Evolutionary conservation across 2,113 vertebrate species (phyloP), one percentile per base, ranked within the genome.

Genomic region (Piliocolobus tephrosceles): DNA sequence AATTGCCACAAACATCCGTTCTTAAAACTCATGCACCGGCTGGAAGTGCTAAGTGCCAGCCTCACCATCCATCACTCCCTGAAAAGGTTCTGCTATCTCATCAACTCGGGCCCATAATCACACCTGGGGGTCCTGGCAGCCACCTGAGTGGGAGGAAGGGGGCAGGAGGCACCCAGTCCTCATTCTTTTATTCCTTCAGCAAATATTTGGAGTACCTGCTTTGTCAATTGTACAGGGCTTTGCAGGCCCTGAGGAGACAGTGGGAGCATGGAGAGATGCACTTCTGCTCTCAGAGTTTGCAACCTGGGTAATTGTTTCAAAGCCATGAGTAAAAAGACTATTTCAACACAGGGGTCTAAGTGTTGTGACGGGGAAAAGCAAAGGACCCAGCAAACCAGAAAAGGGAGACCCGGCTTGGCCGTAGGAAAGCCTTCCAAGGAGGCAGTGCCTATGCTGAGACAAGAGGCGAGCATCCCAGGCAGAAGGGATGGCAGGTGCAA

Each of bases 1-100:
- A 96, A 98, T 86, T 4, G 23, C 52, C 90, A 88, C 95, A 94
- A 96, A 96, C 88, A 96, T 70, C 58, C 64, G 13, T 96, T 96
- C 87, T 35, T 38, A 78, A 64, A 97, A 70, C 55, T 43, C 30
- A 16, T 87, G 72, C 75, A 73, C 57, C 20, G 32, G 32, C 58
- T 94, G 87, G 88, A 96, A 90, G 93, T 14, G 58, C 91, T 22
- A 75, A 97, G 84, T 68, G 82, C 80, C 76, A 64, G 73, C 78
- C 70, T 66, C 92, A 66, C 84, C 43, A 81, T 97, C 97, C 76
- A 73, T 92, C 92, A 95, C 52, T 90, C 23, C 66, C 73, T 52
- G 84, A 94, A 96, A 20, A 76, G 78, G 75, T 97, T 96, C 68
- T 95, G 73, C 80, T 90, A 40, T 92, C 94, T 88, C 97, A 68